Percentiles rank a stretch among this genome's conserved stretches.
Evolutionary conservation across 2,888 invertebrate genomes (phyloP).

Genomic region (Nemotelus nigrinus): DNA sequence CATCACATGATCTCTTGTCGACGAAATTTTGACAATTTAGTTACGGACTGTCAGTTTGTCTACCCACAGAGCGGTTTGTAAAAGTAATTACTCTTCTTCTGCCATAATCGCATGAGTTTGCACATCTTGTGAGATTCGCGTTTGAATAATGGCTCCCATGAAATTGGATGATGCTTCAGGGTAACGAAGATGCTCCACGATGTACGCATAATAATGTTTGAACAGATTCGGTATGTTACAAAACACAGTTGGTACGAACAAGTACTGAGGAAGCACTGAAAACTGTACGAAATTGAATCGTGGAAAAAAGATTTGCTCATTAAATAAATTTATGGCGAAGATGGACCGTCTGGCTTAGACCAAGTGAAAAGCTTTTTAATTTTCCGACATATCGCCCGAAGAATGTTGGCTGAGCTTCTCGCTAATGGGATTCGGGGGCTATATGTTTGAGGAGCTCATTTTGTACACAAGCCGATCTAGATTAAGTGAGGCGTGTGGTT

Average conservation of each 20-base stretch:
- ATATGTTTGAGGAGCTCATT: too few species aligned
- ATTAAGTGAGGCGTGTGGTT: too few species aligned
- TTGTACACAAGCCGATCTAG: too few species aligned
- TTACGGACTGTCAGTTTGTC: too few species aligned
- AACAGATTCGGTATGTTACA: slow-evolving; percentile 15
- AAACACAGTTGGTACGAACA: slow-evolving; percentile 2
- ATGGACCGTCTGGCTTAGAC: not conserved
- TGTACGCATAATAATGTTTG: slow-evolving; percentile 30
- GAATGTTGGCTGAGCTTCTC: too few species aligned
- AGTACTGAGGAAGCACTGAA: slow-evolving; percentile 9
- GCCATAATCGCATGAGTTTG: slow-evolving; percentile 37
- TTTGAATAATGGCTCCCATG: slow-evolving; percentile 40
- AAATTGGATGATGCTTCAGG: slow-evolving; percentile 28
- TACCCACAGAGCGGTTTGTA: not conserved
- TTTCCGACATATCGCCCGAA: not conserved
- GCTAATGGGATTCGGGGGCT: too few species aligned
- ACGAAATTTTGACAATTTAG: not conserved
- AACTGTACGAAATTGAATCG: slow-evolving; percentile 30
- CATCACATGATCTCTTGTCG: not conserved
- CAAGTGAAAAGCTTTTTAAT: slow-evolving; percentile 10
- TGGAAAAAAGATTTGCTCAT: slow-evolving; percentile 22
- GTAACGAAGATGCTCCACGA: slow-evolving; percentile 11
- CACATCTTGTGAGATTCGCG: slow-evolving; percentile 33
- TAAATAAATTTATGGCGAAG: slow-evolving; percentile 15
- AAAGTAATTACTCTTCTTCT: slow-evolving; percentile 24